These are phyloP conservation scores for Nebria brevicollis DNA, from an alignment of 2,888 invertebrate genomes.

Conservation along the genomic window DNA sequence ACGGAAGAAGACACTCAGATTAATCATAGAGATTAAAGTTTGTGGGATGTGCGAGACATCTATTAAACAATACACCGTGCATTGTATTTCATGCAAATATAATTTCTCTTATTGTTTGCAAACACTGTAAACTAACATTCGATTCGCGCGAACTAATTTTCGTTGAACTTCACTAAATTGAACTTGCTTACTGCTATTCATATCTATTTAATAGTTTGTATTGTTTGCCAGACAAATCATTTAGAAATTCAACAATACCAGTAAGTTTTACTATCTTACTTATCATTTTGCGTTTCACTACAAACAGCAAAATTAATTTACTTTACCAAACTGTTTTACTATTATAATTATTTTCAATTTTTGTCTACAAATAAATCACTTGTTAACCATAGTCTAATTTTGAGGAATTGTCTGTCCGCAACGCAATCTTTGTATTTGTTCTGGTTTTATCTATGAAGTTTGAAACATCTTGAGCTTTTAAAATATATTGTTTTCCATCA, in stretches of 20 bases:
- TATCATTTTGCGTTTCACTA: not conserved
- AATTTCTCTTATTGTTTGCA: not conserved
- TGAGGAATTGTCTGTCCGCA: too few species aligned
- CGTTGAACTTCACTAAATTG: not conserved
- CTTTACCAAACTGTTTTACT: too few species aligned
- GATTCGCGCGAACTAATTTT: not conserved
- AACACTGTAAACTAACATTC: not conserved
- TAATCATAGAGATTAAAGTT: too few species aligned
- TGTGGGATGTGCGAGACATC: not conserved
- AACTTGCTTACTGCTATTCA: not conserved
- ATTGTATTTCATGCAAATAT: not conserved
- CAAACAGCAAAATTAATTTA: not conserved
- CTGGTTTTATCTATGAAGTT: not conserved
- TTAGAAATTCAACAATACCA: not conserved
- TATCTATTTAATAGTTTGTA: not conserved
- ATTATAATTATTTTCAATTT: too few species aligned
- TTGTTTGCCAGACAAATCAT: not conserved
- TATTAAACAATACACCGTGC: not conserved
- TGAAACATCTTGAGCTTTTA: conserved; percentile 32
- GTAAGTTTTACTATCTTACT: not conserved
- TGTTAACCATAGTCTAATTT: too few species aligned
- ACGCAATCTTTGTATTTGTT: not conserved
- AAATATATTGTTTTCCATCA: conserved; percentile 36
- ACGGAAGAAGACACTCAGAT: too few species aligned
- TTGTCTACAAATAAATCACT: too few species aligned